Conservation (phyloP, 2,797 vertebrate genomes). For the Cygnus olor region DNA sequence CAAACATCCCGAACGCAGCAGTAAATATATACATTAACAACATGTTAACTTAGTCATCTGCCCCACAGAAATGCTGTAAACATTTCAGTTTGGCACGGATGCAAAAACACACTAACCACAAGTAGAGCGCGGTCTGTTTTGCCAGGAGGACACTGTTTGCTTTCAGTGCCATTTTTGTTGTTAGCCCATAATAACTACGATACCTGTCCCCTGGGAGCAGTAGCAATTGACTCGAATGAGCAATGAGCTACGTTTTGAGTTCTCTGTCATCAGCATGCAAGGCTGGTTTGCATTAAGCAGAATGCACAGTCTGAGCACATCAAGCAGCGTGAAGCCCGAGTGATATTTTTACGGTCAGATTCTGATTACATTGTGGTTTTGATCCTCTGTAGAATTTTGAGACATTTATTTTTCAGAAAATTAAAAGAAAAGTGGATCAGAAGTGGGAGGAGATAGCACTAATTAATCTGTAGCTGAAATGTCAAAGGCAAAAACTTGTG, state of each 20-base stretch:
- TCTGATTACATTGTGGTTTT: fast-evolving
- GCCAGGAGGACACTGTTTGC: background rate
- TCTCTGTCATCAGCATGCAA: background rate
- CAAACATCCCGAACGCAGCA: background rate
- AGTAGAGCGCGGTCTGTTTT: fast-evolving
- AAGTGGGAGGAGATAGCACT: background rate
- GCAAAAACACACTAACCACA: background rate
- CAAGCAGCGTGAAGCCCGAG: background rate
- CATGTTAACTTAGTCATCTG: fast-evolving
- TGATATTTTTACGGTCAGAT: fast-evolving
- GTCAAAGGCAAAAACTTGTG: background rate
- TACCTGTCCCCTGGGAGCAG: background rate
- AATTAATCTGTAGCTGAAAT: background rate
- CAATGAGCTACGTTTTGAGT: fast-evolving
- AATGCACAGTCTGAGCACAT: fast-evolving
- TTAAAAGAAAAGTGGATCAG: background rate
- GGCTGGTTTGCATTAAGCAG: background rate
- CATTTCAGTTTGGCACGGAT: background rate
- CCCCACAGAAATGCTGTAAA: background rate
- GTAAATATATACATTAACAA: background rate
- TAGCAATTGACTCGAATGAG: background rate
- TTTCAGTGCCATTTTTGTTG: background rate
- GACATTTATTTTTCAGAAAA: background rate
- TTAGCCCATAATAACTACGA: fast-evolving
- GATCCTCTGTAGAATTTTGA: background rate